A percentile compares a stretch with the other conserved stretches of the same genome.
Evolutionary conservation across 64 coral and sea anemone species (phyloP).

Genomic region (Acropora yongei): DNA sequence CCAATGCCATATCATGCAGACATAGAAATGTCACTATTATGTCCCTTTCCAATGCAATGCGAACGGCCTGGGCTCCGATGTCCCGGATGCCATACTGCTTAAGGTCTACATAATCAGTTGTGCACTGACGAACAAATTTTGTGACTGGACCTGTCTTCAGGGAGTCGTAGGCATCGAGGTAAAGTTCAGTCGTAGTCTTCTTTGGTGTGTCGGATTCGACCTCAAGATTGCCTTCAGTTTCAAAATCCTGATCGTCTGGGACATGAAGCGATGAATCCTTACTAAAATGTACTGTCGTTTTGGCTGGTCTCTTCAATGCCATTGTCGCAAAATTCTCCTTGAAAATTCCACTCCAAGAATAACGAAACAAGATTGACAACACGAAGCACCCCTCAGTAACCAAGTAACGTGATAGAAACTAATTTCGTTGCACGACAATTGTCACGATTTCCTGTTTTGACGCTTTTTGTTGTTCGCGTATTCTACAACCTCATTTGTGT

Average conservation of each 20-base stretch:
- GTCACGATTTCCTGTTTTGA: too few relatives aligned
- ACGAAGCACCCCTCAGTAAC: too few relatives aligned
- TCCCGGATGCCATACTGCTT: constrained; percentile 55
- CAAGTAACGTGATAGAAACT: too few relatives aligned
- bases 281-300: too few relatives aligned
- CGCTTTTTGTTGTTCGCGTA: too few relatives aligned
- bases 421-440: too few relatives aligned
- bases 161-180: constrained; percentile 5
- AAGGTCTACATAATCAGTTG: background rate
- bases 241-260: constrained; percentile 52
- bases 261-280: too few relatives aligned
- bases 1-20: constrained; percentile 50
- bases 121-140: constrained; percentile 47
- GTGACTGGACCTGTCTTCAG: constrained; percentile 11
- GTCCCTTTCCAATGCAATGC: constrained; percentile 31
- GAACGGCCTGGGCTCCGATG: constrained; percentile 39
- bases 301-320: too few relatives aligned
- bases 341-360: too few relatives aligned
- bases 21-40: constrained; percentile 17
- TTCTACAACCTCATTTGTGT: too few relatives aligned
- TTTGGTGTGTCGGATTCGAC: background rate
- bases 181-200: constrained; percentile 20
- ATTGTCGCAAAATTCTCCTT: too few relatives aligned
- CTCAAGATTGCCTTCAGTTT: constrained; percentile 37
- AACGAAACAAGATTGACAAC: too few relatives aligned